Evolutionary conservation across 2,797 vertebrate species (phyloP), one percentile per base, ranked within the genome.

Genomic region (Pantherophis vulpinus): DNA sequence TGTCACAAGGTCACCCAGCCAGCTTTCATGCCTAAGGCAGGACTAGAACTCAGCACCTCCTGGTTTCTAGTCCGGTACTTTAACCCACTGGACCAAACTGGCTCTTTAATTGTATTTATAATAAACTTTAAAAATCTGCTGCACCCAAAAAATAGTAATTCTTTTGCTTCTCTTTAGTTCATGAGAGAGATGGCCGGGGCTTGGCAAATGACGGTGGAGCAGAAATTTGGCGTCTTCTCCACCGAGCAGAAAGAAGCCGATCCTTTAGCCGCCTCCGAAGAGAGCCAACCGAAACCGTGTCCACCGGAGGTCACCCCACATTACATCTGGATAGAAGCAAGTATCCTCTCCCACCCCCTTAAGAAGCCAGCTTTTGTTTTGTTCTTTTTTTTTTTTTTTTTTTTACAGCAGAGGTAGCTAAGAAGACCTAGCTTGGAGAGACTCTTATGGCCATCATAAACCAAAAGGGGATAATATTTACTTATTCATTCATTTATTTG

Each of bases 201-300:
- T 9, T 99, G 99, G 99, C 99, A 99, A 94, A 99, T 99, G 99
- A 99, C 99, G 0, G 98, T 99, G 93, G 99, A 99, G 96, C 98
- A 99, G 96, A 99, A 99, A 97, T 97, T 99, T 89, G 99, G 99
- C 89, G 96, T 99, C 74, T 99, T 99, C 96, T 99, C 99, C 0
- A 98, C 98, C 0, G 98, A 99, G 70, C 97, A 98, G 95, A 98
- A 98, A 96, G 99, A 99, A 97, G 99, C 99, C 0, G 99, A 99
- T 95, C 99, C 99, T 0, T 97, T 99, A 94, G 99, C 99, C 0
- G 99, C 99, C 0, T 99, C 99, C 0, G 99, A 99, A 98, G 98
- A 99, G 63, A 99, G 99, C 92, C 99, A 99, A 94, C 99, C 99
- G 0, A 94, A 96, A 86, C 99, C 99, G 32, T 99, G 99, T 91